Evolutionary conservation across 2,888 invertebrate species (phyloP).

Genomic region (Branchellion lobata): DNA sequence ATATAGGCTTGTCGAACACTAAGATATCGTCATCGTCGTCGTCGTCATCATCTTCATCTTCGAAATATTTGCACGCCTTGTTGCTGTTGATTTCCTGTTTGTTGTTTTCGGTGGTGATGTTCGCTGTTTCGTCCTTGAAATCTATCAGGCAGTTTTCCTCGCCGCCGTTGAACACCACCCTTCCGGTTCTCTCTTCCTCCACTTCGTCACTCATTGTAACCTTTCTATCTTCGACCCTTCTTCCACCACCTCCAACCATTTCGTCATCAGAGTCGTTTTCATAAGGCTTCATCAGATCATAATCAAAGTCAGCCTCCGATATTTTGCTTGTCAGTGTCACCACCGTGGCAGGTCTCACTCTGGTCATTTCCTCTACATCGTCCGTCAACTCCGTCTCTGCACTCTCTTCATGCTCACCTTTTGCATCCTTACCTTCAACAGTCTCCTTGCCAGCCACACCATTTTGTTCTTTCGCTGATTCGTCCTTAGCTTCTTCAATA

Average conservation of each 20-base stretch:
- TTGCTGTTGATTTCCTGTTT: neutral
- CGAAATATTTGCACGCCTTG: neutral
- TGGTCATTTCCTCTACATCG: neutral
- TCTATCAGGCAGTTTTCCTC: neutral
- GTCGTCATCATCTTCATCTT: conserved; percentile 39
- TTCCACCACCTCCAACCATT: neutral
- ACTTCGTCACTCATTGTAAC: neutral
- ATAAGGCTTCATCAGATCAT: neutral
- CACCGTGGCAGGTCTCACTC: neutral
- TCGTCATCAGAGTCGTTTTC: neutral
- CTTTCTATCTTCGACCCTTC: neutral
- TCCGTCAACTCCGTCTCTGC: neutral
- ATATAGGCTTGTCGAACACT: conserved; percentile 17
- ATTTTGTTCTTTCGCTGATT: neutral
- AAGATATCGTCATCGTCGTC: conserved; percentile 31
- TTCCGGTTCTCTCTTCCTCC: neutral
- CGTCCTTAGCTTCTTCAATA: neutral
- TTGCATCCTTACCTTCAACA: no score
- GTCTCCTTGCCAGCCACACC: neutral
- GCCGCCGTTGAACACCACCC: neutral
- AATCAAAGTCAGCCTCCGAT: neutral
- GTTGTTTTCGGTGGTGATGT: neutral
- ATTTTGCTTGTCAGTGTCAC: neutral
- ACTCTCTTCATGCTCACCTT: neutral
- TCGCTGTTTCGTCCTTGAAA: neutral